Conservation (phyloP, 2,797 vertebrate species). For the Danio choprae region DNA sequence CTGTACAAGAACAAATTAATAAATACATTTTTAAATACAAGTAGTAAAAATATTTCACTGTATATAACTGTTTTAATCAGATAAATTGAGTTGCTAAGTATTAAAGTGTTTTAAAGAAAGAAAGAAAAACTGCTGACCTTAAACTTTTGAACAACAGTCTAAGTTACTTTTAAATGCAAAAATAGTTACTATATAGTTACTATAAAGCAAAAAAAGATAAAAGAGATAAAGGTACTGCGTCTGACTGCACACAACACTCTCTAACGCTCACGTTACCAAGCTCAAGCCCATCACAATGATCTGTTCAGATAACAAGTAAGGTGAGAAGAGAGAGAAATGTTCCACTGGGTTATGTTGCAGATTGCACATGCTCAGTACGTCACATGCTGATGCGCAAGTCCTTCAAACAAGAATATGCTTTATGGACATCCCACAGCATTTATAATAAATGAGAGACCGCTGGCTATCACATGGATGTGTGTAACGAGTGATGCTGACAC, state of each 20-base stretch:
- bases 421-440: slow-evolving; percentile 42
- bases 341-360: slow-evolving; percentile 49
- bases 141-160: background rate
- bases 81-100: background rate
- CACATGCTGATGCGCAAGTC: background rate
- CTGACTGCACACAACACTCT: slow-evolving; percentile 6
- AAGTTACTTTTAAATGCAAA: background rate
- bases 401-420: slow-evolving; percentile 32
- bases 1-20: too few relatives aligned
- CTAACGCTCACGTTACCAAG: slow-evolving; percentile 60
- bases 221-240: background rate
- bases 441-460: slow-evolving; percentile 58
- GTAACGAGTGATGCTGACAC: slow-evolving; percentile 27
- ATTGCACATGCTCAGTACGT: slow-evolving; percentile 28
- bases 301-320: slow-evolving; percentile 53
- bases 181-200: background rate
- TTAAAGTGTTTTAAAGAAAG: background rate
- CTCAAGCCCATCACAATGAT: slow-evolving; percentile 44
- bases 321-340: slow-evolving; percentile 34
- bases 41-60: background rate
- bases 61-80: background rate
- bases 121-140: background rate
- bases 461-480: slow-evolving; percentile 42
- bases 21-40: background rate
- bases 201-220: background rate